Base-by-base conservation (phyloP, 2,888 invertebrate species). In the Caenorhabditis zanzibari region DNA sequence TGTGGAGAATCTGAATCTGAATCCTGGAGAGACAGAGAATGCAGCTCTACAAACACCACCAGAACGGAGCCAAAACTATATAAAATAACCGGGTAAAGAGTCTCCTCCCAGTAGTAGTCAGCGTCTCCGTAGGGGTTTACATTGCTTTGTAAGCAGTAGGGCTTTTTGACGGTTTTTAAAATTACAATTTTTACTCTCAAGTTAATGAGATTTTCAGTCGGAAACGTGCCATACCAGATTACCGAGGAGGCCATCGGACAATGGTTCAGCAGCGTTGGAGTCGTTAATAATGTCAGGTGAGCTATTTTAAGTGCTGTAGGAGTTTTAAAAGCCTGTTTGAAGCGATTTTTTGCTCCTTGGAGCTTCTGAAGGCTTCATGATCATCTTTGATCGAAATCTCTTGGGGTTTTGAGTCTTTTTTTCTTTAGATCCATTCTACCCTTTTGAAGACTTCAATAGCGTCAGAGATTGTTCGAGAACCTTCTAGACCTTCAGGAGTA, bases 151-250 rank as follows among this genome's bases (percentile, higher is more conserved):
- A 69, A 82, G 66, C 56, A 79, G 61, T 73, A 32, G 76, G 82
- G 63, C 69, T 47, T 35, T 14, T 24, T 63, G 7, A 24, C 24
- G 22, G 19, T 26, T 59, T 44, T 66, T 26, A 22, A 10, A 14
- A 0, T 10, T 41, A 41, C 6, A 22, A 38, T 5, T 7, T 19
- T 0, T 5, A 47, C 5, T 5, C 38, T 19, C 12, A 16, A 49
- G 35, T 56, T 16, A 64, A 22, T 38, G 19, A 9, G 2, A 9
- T 73, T 97, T 91, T 85, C 66, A 91, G 91, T 91, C 76, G 91
- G 91, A 85, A 91, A 91, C 87, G 82, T 91, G 64, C 90, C 91
- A 81, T 91, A 91, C 88, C 85, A 90, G 72, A 86, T 90, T 58
- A 86, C 86, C 64, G 90, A 90, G 69, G 77, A 89, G 35, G 91